A percentile compares a stretch with the other conserved stretches of the same genome.
Evolutionary conservation across 2,888 invertebrate genomes (phyloP).

Genomic region (Anoplius nigerrimus): DNA sequence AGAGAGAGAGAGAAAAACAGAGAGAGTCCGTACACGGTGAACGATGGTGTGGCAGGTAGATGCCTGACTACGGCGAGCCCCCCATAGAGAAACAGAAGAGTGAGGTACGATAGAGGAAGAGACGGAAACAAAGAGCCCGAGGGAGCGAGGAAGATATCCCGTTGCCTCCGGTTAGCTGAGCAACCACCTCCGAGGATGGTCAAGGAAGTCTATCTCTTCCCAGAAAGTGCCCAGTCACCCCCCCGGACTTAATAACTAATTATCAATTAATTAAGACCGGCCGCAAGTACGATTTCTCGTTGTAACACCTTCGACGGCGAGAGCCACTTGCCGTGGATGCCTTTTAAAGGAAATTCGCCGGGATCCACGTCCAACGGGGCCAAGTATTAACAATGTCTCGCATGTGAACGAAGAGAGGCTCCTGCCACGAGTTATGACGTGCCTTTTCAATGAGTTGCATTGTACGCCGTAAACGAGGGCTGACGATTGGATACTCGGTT

Average conservation of each 20-base stretch:
- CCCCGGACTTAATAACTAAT: slow-evolving; percentile 61
- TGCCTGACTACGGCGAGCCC: slow-evolving; percentile 41
- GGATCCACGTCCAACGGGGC: not conserved
- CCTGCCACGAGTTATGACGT: slow-evolving; percentile 27
- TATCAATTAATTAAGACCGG: slow-evolving; percentile 60
- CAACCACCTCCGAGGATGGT: slow-evolving; percentile 27
- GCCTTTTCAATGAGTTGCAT: slow-evolving; percentile 42
- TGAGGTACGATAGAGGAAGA: not conserved
- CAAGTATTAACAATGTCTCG: slow-evolving; percentile 24
- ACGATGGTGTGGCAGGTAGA: slow-evolving; percentile 52
- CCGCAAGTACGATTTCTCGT: slow-evolving; percentile 13
- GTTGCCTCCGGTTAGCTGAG: not conserved
- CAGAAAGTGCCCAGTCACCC: slow-evolving; percentile 54
- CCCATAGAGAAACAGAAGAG: slow-evolving; percentile 39
- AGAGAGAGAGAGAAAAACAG: slow-evolving; percentile 1
- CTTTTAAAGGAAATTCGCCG: slow-evolving; percentile 6
- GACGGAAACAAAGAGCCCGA: not conserved
- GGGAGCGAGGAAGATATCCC: slow-evolving; percentile 5
- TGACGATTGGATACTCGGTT: slow-evolving; percentile 26
- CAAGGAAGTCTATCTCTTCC: slow-evolving; percentile 45
- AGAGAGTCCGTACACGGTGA: slow-evolving; percentile 55
- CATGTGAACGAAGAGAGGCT: not conserved
- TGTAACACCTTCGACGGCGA: slow-evolving; percentile 21
- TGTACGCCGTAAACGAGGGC: slow-evolving; percentile 37
- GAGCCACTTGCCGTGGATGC: not conserved